A percentile compares a stretch with the other conserved stretches of the same genome.
Evolutionary conservation across 2,797 vertebrate genomes (phyloP).

Genomic region (Anomalospiza imberbis): DNA sequence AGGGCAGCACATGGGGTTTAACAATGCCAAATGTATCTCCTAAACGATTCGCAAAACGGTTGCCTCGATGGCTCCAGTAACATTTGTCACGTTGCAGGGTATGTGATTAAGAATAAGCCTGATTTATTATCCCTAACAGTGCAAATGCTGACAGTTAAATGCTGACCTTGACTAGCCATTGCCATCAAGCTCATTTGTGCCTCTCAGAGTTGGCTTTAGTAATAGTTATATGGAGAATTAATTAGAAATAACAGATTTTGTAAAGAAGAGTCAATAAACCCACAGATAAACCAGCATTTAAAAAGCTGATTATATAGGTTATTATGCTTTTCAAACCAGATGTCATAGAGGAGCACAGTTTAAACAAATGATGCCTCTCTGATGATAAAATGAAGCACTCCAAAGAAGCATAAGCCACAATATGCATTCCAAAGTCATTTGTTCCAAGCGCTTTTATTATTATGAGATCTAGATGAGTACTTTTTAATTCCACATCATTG

Average conservation of each 20-base stretch:
- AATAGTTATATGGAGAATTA: constrained; percentile 43
- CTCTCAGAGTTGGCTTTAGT: constrained; percentile 20
- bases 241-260: constrained; percentile 61
- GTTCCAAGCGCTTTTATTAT: constrained; percentile 19
- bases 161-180: constrained; percentile 50
- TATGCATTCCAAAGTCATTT: constrained; percentile 32
- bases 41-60: constrained; percentile 17
- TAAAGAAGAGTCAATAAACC: constrained; percentile 48
- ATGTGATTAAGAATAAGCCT: constrained; percentile 16
- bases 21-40: constrained; percentile 5
- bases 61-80: background rate
- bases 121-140: constrained; percentile 42
- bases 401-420: constrained; percentile 8
- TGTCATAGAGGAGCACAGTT: constrained; percentile 35
- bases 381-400: constrained; percentile 26
- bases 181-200: constrained; percentile 27
- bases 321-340: constrained; percentile 56
- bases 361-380: constrained; percentile 17
- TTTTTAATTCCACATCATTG: background rate
- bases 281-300: constrained; percentile 56
- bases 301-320: constrained; percentile 58
- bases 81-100: constrained; percentile 26
- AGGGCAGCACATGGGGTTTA: background rate
- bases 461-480: constrained; percentile 18
- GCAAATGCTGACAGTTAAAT: constrained; percentile 31